Base-by-base conservation (phyloP, 1,140 invertebrate species). In the Ips nitidus region DNA sequence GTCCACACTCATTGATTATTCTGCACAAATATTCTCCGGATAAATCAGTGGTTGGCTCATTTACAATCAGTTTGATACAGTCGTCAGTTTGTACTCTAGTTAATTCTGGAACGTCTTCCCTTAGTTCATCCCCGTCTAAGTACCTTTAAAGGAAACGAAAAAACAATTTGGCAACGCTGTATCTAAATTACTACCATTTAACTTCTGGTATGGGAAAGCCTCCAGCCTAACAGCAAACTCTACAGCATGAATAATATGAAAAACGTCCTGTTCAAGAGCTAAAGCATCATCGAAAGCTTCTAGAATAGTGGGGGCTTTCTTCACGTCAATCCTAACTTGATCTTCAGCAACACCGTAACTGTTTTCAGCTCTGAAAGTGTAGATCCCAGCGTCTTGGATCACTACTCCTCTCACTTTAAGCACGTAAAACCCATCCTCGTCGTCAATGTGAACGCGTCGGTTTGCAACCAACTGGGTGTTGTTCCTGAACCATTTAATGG, bases 21-120 rank as follows among this genome's bases (percentile, higher is more conserved):
- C 55, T 59, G 42, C 69, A 70, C 41, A 65, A 47, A 55, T 70
- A 70, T 45, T 65, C 57, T 8, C 69, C 69, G n/a, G 69, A 65
- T 37, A 70, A 38, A 4, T 70, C 61, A 3, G 69, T 70, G 5
- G 69, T 70, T 2, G 69, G 69, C 56, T 70, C 69, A 41, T 70
- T 70, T 8, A 70, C 55, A 38, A 70, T 60, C 8, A 70, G 38
- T 43, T 70, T 70, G 6, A 70, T 50, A 1, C 40, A 58, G 7
- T 70, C 69, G 2, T 63, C 52, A 0, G 53, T 70, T 53, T 70
- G 47, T 3, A 66, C 37, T 52, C 61, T 70, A n/a, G 69, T 61
- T 4, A 70, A 55, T 43, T 53, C 62, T 2, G 52, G 47, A 8
- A 38, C 50, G 8, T 65, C 38, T 4, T 70, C 45, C 36, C 45